phyloP scores from a whole-genome alignment of 1,140 invertebrate species.

The Macrotrachela quadricornifera region DNA sequence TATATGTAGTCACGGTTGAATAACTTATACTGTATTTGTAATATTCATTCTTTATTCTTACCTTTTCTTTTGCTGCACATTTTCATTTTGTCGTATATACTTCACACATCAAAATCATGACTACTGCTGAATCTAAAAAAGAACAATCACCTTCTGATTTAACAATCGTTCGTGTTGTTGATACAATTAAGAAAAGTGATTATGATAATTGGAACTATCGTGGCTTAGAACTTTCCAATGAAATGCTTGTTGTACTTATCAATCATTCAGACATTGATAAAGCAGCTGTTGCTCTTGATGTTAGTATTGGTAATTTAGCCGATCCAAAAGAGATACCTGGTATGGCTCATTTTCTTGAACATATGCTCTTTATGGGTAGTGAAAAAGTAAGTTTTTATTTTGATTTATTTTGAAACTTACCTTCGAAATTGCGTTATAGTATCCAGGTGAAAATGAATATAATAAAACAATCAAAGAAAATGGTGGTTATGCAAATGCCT shows the following conservation, averaged over 20 bases:
- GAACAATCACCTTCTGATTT: too few species aligned
- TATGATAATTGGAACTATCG: conserved; percentile 58
- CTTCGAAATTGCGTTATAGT: conserved; percentile 28
- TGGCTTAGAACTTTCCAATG: conserved; percentile 58
- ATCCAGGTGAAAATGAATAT: conserved; percentile 65
- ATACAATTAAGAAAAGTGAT: conserved; percentile 51
- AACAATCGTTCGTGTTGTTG: too few species aligned
- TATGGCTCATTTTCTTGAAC: conserved; percentile 85
- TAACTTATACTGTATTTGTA: too few species aligned
- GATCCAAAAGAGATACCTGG: conserved; percentile 69
- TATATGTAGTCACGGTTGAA: too few species aligned
- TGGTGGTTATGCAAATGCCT: conserved; percentile 67
- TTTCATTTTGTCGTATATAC: too few species aligned
- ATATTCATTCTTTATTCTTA: too few species aligned
- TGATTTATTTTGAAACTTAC: too few species aligned
- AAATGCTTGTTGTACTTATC: conserved; percentile 64
- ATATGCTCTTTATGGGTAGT: conserved; percentile 87
- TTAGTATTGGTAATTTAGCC: conserved; percentile 41
- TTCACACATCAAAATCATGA: too few species aligned
- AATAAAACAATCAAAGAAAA: conserved; percentile 58
- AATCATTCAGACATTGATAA: conserved; percentile 77
- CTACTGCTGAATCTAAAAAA: too few species aligned
- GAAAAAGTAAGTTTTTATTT: too few species aligned
- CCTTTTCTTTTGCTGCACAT: too few species aligned
- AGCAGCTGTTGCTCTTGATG: conserved; percentile 54